Percentiles rank a stretch among this genome's conserved stretches.
phyloP scores from a whole-genome alignment of 1,140 invertebrate species.

The Eumeta japonica region DNA sequence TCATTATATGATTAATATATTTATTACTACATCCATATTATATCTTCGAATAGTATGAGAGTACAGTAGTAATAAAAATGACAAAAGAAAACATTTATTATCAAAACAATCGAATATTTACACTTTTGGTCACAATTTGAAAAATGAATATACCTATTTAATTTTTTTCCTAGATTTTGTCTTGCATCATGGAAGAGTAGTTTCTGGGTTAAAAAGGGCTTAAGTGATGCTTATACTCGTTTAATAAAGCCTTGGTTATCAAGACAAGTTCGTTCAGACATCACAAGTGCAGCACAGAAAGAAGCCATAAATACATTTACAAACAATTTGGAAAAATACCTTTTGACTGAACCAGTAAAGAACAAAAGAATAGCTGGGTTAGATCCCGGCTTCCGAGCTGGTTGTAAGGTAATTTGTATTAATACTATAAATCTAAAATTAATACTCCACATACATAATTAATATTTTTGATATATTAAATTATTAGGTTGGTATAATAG shows the following conservation, averaged over 20 bases:
- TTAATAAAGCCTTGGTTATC: constrained; percentile 65
- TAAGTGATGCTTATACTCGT: constrained; percentile 56
- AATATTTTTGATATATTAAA: constrained; percentile 9
- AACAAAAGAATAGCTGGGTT: constrained; percentile 79
- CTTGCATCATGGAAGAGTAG: constrained; percentile 42
- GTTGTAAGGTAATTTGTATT: constrained; percentile 72
- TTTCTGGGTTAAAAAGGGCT: constrained; percentile 41
- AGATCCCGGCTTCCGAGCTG: constrained; percentile 84
- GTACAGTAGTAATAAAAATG: too few species aligned
- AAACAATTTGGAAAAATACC: constrained; percentile 77
- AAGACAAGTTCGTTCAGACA: constrained; percentile 67
- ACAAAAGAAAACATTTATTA: too few species aligned
- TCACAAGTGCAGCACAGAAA: constrained; percentile 75
- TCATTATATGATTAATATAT: too few species aligned
- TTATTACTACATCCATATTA: too few species aligned
- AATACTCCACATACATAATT: background rate
- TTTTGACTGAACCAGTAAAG: constrained; percentile 76
- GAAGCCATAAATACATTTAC: constrained; percentile 83
- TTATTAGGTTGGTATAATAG: constrained; percentile 29
- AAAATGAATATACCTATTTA: constrained; percentile 2
- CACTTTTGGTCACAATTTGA: background rate
- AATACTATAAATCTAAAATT: background rate
- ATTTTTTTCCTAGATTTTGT: constrained; percentile 37
- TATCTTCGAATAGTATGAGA: too few species aligned
- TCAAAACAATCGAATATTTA: background rate